These are phyloP conservation scores for Scaptomyza montana DNA, from an alignment of 1,140 invertebrate species.

Conservation along the genomic window DNA sequence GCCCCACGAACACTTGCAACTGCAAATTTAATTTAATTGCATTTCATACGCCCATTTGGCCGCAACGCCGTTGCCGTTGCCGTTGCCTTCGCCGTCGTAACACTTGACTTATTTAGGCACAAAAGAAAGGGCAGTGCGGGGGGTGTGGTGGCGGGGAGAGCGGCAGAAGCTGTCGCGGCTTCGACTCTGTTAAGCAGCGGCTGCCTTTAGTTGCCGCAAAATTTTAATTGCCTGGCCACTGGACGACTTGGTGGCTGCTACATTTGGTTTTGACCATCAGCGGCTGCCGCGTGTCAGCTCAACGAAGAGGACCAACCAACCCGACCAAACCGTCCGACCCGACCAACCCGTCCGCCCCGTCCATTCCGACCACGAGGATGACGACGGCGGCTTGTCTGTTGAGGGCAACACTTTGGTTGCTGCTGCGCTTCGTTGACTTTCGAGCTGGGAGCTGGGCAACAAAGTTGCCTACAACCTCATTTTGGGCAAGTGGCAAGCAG, in stretches of 20 bases:
- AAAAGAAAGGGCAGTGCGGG: not conserved
- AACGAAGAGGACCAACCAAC: not conserved
- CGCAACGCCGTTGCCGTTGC: constrained; percentile 46
- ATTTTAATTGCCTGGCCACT: constrained; percentile 73
- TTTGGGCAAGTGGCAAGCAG: constrained; percentile 37
- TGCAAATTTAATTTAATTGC: constrained; percentile 82
- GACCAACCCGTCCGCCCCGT: not conserved
- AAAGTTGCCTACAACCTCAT: constrained; percentile 45
- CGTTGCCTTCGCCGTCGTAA: constrained; percentile 35
- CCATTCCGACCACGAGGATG: not conserved
- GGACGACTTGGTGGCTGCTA: constrained; percentile 36
- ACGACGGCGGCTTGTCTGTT: constrained; percentile 32
- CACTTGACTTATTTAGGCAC: constrained; percentile 76
- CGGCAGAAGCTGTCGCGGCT: not conserved
- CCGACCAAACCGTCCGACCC: constrained; percentile 1
- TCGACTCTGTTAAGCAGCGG: constrained; percentile 40
- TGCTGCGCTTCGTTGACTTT: constrained; percentile 54
- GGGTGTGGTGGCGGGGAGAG: not conserved
- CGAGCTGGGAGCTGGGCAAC: constrained; percentile 27
- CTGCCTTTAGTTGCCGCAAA: constrained; percentile 54
- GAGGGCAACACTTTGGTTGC: constrained; percentile 36
- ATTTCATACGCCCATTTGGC: constrained; percentile 80
- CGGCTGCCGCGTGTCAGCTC: constrained; percentile 27
- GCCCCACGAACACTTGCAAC: constrained; percentile 50
- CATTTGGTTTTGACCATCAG: constrained; percentile 54